Conservation (phyloP, 2,113 vertebrate genomes). For the Lichenostomus cassidix region DNA sequence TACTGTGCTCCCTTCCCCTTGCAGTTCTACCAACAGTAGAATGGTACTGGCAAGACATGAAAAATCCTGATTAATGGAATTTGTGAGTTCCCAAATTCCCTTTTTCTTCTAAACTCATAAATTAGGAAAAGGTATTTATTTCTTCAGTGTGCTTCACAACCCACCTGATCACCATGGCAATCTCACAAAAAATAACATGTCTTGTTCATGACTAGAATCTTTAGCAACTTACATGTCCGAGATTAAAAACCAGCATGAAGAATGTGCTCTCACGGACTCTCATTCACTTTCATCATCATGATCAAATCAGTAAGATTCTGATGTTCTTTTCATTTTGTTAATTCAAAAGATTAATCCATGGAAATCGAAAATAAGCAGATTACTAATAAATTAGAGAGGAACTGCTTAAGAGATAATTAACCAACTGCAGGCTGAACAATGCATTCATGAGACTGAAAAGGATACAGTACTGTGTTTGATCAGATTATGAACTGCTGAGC, state of each 20-base stretch:
- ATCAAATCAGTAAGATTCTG: background rate
- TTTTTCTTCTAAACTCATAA: background rate
- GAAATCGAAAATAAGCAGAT: background rate
- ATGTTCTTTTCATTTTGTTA: background rate
- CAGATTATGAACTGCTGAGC: slow-evolving; percentile 5
- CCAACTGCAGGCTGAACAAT: background rate
- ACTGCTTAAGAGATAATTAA: background rate
- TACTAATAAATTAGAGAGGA: background rate
- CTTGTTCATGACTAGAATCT: background rate
- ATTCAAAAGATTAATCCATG: background rate
- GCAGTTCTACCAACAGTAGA: background rate
- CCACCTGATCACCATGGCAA: slow-evolving; percentile 22
- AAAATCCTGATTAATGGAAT: background rate
- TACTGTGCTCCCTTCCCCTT: background rate
- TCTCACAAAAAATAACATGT: background rate
- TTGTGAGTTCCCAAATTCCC: background rate
- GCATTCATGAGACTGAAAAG: background rate
- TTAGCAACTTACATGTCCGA: background rate
- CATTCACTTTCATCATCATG: background rate
- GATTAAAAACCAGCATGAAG: background rate
- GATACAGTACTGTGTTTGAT: background rate
- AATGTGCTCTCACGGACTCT: background rate
- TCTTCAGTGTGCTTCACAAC: background rate
- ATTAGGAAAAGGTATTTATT: slow-evolving; percentile 2
- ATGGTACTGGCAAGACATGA: background rate